These are phyloP conservation scores for Troides oblongomaculatus DNA, from an alignment of 2,888 invertebrate species.

Conservation along the genomic window DNA sequence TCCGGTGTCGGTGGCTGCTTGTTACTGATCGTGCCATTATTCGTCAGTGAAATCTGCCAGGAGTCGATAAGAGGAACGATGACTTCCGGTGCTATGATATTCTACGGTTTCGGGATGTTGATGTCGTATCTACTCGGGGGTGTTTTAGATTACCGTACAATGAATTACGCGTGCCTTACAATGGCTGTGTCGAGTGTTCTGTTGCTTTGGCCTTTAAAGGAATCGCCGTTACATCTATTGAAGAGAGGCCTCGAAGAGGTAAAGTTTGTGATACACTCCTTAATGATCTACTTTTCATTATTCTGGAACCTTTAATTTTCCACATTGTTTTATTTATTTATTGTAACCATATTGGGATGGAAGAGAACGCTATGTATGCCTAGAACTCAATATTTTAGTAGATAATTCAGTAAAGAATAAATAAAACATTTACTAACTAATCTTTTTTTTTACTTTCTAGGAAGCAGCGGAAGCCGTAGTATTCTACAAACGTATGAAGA, in stretches of 20 bases:
- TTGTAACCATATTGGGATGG: no score
- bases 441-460: conserved; percentile 37
- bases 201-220: conserved; percentile 45
- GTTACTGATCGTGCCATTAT: conserved; percentile 32
- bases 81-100: conserved; percentile 31
- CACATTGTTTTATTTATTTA: no score
- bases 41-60: conserved; percentile 35
- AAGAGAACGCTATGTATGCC: no score
- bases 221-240: conserved; percentile 44
- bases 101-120: conserved; percentile 32
- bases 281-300: no score
- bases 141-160: conserved; percentile 45
- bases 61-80: conserved; percentile 33
- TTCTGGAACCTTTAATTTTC: no score
- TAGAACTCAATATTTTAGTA: no score
- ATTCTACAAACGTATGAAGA: conserved; percentile 48
- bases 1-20: conserved; percentile 49
- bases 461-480: conserved; percentile 56
- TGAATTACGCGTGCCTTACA: conserved; percentile 48
- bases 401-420: no score
- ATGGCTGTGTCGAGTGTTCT: conserved; percentile 41
- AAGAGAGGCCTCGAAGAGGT: conserved; percentile 43
- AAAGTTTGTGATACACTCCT: not conserved
- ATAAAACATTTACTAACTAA: no score
- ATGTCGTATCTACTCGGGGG: conserved; percentile 49